Percentiles rank a stretch among this genome's conserved stretches.
These are phyloP conservation scores for Drosophila busckii DNA, from an alignment of 1,140 invertebrate species.

Conservation along the genomic window DNA sequence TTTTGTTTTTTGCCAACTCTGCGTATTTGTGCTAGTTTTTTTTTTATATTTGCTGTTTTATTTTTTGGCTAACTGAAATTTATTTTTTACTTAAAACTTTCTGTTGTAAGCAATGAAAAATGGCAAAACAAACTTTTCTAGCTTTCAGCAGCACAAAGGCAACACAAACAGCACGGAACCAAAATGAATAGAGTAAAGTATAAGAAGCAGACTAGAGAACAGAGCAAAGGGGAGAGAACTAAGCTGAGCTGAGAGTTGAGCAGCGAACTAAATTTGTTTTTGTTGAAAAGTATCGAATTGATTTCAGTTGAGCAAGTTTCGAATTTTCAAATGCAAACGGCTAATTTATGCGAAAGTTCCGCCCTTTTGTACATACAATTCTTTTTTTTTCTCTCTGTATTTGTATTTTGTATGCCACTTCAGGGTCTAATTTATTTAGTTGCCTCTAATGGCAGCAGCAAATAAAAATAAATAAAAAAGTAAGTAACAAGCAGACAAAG, in stretches of 20 bases:
- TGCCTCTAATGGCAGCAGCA: slow-evolving; percentile 28
- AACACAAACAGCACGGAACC: too few relatives aligned
- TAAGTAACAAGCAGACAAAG: not conserved
- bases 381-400: slow-evolving; percentile 46
- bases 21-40: slow-evolving; percentile 42
- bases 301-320: slow-evolving; percentile 59
- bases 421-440: slow-evolving; percentile 59
- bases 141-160: slow-evolving; percentile 55
- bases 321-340: slow-evolving; percentile 70
- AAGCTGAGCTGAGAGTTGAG: too few relatives aligned
- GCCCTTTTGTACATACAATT: slow-evolving; percentile 52
- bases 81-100: slow-evolving; percentile 77
- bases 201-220: too few relatives aligned
- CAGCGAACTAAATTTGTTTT: slow-evolving; percentile 31
- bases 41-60: too few relatives aligned
- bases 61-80: slow-evolving; percentile 50
- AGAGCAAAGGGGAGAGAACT: too few relatives aligned
- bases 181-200: too few relatives aligned
- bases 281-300: slow-evolving; percentile 65
- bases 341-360: slow-evolving; percentile 73
- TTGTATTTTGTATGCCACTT: too few relatives aligned
- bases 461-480: slow-evolving; percentile 14
- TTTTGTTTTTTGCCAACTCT: slow-evolving; percentile 26
- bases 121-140: slow-evolving; percentile 68
- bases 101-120: slow-evolving; percentile 74